Conservation (phyloP, 1,140 invertebrate species). For the Sarcophaga peregrina region DNA sequence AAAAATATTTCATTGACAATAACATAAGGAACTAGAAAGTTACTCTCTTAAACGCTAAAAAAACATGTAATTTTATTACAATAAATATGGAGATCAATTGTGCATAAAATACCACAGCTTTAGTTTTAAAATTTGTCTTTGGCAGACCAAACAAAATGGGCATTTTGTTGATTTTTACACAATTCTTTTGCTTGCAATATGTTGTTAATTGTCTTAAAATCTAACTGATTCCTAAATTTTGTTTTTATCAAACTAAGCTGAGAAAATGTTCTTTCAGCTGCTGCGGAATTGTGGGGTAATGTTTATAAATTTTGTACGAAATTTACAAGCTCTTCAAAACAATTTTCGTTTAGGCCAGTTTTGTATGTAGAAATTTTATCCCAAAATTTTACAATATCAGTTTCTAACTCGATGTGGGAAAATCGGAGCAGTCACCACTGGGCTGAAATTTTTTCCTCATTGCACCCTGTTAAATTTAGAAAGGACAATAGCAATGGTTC, state of each 20-base stretch:
- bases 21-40: too few species aligned
- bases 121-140: too few species aligned
- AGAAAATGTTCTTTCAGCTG: constrained; percentile 39
- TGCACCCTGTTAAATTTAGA: background rate
- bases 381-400: too few species aligned
- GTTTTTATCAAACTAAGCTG: constrained; percentile 31
- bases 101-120: too few species aligned
- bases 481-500: background rate
- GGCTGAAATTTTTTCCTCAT: background rate
- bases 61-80: too few species aligned
- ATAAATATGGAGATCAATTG: too few species aligned
- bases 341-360: constrained; percentile 34
- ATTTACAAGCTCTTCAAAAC: constrained; percentile 21
- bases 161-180: too few species aligned
- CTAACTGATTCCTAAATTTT: constrained; percentile 36
- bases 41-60: too few species aligned
- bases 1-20: too few species aligned
- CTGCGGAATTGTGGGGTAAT: constrained; percentile 27
- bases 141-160: too few species aligned
- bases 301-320: constrained; percentile 33
- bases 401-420: background rate
- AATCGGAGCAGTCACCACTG: constrained; percentile 31
- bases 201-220: too few species aligned
- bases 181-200: too few species aligned
- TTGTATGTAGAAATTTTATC: background rate